A percentile compares a stretch with the other conserved stretches of the same genome.
Evolutionary conservation across 1,140 invertebrate species (phyloP).

Genomic region (Nymphalis io): DNA sequence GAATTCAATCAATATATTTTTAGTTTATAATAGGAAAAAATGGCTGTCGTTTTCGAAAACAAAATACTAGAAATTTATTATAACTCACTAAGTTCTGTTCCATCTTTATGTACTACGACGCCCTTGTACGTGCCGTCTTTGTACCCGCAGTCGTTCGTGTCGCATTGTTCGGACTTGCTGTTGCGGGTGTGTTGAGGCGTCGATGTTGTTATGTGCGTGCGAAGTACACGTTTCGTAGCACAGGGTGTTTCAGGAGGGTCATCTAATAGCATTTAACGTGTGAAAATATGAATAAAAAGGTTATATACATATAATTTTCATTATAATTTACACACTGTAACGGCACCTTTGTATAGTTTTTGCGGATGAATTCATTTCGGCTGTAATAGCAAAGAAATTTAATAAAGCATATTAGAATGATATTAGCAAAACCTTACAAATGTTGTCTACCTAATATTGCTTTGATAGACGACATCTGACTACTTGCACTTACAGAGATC

Average conservation of each 20-base stretch:
- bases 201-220: slow-evolving; percentile 65
- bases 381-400: no score
- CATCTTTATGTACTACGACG: slow-evolving; percentile 72
- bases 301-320: no score
- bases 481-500: no score
- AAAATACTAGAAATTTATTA: neutral
- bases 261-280: slow-evolving; percentile 38
- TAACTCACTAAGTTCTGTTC: slow-evolving; percentile 73
- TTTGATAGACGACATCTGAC: no score
- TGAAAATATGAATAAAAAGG: neutral
- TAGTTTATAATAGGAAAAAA: no score
- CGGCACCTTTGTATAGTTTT: no score
- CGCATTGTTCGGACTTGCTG: slow-evolving; percentile 27
- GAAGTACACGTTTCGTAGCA: slow-evolving; percentile 48
- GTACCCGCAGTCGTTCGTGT: slow-evolving; percentile 41
- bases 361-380: no score
- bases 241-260: slow-evolving; percentile 58
- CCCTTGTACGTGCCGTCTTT: slow-evolving; percentile 74
- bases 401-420: no score
- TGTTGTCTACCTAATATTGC: no score
- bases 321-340: no score
- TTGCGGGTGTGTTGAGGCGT: slow-evolving; percentile 60
- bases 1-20: neutral
- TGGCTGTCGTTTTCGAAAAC: no score
- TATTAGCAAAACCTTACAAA: no score